Evolutionary conservation across 2,797 vertebrate genomes (phyloP).

Genomic region (Ctenosaura bakeri): DNA sequence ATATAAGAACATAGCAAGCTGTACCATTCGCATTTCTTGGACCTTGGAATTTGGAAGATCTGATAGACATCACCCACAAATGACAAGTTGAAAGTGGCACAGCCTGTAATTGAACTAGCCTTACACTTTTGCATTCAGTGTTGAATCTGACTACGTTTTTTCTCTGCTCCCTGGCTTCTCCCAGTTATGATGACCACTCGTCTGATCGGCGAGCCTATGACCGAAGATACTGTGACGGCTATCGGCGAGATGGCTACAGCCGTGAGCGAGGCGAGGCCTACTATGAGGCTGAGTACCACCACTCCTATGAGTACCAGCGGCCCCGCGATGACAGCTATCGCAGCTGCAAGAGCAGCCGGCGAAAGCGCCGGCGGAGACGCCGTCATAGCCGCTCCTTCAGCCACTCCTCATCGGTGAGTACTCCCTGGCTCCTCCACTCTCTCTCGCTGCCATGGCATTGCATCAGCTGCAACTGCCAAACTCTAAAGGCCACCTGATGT

Average conservation of each 20-base stretch:
- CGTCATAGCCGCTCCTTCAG: slow-evolving; percentile 98
- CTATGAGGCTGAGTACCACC: slow-evolving; percentile 86
- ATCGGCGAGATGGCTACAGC: slow-evolving; percentile 89
- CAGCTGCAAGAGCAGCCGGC: slow-evolving; percentile 94
- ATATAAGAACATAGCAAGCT: not conserved
- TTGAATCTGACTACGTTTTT: fast-evolving
- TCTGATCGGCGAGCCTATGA: slow-evolving; percentile 89
- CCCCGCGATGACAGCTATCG: slow-evolving; percentile 84
- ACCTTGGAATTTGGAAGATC: not conserved
- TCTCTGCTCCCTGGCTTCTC: not conserved
- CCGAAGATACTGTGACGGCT: slow-evolving; percentile 90
- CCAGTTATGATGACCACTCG: slow-evolving; percentile 91
- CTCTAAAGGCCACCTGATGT: slow-evolving; percentile 54
- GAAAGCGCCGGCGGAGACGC: slow-evolving; percentile 96
- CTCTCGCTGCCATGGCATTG: slow-evolving; percentile 67
- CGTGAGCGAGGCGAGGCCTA: slow-evolving; percentile 88
- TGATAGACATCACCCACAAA: not conserved
- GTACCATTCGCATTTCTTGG: not conserved
- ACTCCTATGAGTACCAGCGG: slow-evolving; percentile 90
- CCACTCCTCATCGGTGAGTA: slow-evolving; percentile 99
- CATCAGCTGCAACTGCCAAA: slow-evolving; percentile 66
- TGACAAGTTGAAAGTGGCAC: not conserved
- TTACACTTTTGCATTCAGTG: not conserved
- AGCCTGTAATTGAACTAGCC: not conserved
- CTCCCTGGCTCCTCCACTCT: slow-evolving; percentile 72